Percentiles rank a stretch among this genome's conserved stretches.
These are phyloP conservation scores for Spinus olivaceus DNA, from an alignment of 2,797 vertebrate species.

Conservation along the genomic window DNA sequence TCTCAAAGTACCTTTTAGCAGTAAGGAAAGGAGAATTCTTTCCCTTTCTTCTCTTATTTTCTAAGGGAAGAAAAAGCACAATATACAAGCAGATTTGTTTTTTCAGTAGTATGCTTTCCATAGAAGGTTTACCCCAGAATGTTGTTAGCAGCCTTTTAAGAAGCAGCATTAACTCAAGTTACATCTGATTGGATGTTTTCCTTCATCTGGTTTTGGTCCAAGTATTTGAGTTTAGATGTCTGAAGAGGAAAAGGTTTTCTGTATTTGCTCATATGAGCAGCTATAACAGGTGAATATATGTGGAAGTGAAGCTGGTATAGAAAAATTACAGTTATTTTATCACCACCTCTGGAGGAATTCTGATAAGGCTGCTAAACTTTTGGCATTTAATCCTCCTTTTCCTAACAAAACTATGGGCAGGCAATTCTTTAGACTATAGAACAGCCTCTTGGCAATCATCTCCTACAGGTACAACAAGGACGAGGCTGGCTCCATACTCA, in stretches of 20 bases:
- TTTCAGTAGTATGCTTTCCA: neutral
- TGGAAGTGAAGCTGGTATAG: neutral
- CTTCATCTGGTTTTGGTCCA: neutral
- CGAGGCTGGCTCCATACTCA: neutral
- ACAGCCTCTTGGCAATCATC: neutral
- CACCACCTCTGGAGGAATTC: neutral
- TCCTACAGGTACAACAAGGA: neutral
- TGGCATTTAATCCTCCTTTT: neutral
- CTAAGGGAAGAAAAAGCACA: slow-evolving; percentile 14
- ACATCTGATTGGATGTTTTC: neutral
- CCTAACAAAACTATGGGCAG: neutral
- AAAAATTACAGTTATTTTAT: neutral
- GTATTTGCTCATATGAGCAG: neutral
- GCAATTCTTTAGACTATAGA: neutral
- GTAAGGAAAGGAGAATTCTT: neutral
- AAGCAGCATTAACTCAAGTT: neutral
- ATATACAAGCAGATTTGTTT: neutral
- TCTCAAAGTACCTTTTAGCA: neutral
- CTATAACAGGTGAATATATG: neutral
- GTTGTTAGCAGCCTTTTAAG: neutral
- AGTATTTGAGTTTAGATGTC: neutral
- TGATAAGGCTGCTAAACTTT: neutral
- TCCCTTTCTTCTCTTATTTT: neutral
- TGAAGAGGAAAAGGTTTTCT: neutral
- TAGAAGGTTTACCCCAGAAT: neutral